Conservation (phyloP, 2,113 vertebrate genomes). For the Loxodonta africana region DNA sequence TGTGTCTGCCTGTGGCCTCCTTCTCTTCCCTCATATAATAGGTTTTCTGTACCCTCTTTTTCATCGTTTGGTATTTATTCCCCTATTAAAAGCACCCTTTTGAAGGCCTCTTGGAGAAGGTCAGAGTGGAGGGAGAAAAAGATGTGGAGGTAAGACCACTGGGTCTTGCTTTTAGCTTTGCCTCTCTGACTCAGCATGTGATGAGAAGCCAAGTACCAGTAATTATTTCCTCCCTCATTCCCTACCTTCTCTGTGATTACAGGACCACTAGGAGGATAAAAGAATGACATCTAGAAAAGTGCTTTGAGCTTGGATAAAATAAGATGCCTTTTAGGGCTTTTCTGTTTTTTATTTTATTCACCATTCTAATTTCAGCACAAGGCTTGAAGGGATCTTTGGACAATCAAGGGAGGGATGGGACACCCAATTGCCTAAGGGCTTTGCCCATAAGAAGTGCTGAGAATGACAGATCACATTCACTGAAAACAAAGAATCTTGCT, state of each 20-base stretch:
- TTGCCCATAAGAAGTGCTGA: background rate
- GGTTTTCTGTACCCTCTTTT: background rate
- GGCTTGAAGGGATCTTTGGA: background rate
- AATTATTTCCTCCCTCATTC: background rate
- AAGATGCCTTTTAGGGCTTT: background rate
- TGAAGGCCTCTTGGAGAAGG: background rate
- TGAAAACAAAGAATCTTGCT: background rate
- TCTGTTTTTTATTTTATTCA: conserved; percentile 6
- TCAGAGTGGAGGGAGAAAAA: background rate
- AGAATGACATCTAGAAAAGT: background rate
- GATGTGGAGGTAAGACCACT: background rate
- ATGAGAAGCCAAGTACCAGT: background rate
- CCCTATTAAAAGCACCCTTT: background rate
- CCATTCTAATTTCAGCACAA: background rate
- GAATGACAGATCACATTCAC: background rate
- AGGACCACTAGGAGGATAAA: background rate
- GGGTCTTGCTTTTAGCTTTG: conserved; percentile 38
- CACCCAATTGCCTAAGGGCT: background rate
- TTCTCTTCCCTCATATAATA: background rate
- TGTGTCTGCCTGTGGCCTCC: background rate
- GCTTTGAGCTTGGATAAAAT: conserved; percentile 15
- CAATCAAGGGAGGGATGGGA: background rate
- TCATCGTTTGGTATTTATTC: background rate
- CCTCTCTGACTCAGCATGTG: background rate
- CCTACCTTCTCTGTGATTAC: background rate